Percentiles rank a stretch among this genome's conserved stretches.
These are phyloP conservation scores for Marmota monax DNA, from an alignment of 2,113 vertebrate genomes.

Conservation along the genomic window DNA sequence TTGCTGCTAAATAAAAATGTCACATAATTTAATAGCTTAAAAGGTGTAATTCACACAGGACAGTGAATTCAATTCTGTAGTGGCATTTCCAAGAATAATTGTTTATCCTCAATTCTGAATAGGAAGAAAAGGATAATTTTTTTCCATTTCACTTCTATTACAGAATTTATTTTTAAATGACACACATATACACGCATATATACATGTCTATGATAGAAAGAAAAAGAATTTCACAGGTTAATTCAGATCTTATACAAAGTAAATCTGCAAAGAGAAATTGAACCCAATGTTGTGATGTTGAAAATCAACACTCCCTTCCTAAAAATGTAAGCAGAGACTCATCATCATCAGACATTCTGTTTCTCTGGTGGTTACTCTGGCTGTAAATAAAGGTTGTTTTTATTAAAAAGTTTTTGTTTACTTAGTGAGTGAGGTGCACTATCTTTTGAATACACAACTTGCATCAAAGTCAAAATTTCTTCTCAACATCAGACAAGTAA, in stretches of 20 bases:
- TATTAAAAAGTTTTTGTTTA: neutral
- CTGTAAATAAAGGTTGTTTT: neutral
- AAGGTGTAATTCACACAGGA: slow-evolving; percentile 16
- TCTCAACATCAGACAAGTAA: neutral
- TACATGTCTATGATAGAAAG: slow-evolving; percentile 1
- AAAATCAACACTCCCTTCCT: slow-evolving; percentile 16
- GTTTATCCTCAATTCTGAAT: slow-evolving; percentile 34
- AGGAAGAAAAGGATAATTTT: slow-evolving; percentile 29
- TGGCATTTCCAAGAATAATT: slow-evolving; percentile 61
- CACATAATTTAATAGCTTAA: slow-evolving; percentile 63
- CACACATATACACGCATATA: neutral
- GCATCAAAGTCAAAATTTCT: neutral
- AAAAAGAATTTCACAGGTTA: slow-evolving; percentile 29
- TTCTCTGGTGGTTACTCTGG: neutral
- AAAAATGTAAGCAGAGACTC: neutral
- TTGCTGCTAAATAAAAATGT: slow-evolving; percentile 67
- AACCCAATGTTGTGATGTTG: neutral
- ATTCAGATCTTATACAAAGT: neutral
- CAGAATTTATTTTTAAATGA: slow-evolving; percentile 29
- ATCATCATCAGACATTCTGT: neutral
- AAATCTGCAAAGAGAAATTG: neutral
- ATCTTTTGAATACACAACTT: slow-evolving; percentile 31
- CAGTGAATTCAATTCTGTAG: slow-evolving; percentile 38
- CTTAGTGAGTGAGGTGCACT: neutral
- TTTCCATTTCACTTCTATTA: slow-evolving; percentile 49